Conservation (phyloP, 2,113 vertebrate species). For the Elgaria multicarinata region DNA sequence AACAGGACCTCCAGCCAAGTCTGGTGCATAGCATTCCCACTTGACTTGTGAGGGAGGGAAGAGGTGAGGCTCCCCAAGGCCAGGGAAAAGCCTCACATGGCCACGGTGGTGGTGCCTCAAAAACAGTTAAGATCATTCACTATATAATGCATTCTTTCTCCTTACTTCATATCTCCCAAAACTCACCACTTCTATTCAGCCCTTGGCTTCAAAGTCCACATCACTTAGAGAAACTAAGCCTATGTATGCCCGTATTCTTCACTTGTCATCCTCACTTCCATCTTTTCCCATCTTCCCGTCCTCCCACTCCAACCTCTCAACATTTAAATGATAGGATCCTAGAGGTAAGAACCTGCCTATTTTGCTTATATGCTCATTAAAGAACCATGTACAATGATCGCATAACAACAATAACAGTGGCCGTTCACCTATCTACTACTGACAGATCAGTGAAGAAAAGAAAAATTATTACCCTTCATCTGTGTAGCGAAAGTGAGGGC, state of each 20-base stretch:
- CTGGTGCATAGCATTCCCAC: too few species aligned
- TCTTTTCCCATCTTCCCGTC: not conserved
- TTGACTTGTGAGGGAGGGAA: too few species aligned
- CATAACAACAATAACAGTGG: not conserved
- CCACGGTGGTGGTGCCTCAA: too few species aligned
- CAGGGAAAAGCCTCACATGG: too few species aligned
- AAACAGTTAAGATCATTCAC: not conserved
- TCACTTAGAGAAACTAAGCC: not conserved
- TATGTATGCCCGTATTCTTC: not conserved
- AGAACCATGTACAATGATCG: not conserved
- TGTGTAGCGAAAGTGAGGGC: slow-evolving; percentile 91
- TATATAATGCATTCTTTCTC: not conserved
- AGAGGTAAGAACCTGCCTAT: not conserved
- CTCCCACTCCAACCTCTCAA: not conserved
- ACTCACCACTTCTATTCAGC: too few species aligned
- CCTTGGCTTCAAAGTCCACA: not conserved
- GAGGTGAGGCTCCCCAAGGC: too few species aligned
- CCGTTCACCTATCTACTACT: not conserved
- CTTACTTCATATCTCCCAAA: not conserved
- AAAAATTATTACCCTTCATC: slow-evolving; percentile 87
- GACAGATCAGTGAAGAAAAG: not conserved
- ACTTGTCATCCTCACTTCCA: not conserved
- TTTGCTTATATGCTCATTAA: not conserved
- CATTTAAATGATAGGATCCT: not conserved
- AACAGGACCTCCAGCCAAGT: too few species aligned